Base-by-base conservation (phyloP, 2,113 vertebrate species). In the Neogobius melanostomus region DNA sequence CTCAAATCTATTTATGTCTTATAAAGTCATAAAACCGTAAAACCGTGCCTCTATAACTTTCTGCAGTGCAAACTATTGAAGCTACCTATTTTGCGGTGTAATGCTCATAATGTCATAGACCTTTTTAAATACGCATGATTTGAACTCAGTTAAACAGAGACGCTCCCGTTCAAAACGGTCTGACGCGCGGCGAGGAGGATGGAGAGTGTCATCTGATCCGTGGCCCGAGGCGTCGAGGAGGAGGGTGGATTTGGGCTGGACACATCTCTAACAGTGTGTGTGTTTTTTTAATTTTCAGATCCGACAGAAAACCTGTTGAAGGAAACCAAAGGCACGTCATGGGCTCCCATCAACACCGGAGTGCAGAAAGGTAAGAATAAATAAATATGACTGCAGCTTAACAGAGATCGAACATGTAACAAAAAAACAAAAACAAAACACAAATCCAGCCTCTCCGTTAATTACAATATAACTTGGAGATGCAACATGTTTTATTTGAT, bases 361-460 rank as follows among this genome's bases (percentile, higher is more conserved):
- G 96, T 97, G 11, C 97, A 98, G 72, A 99, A 99, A 96, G 97
- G 97, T 98, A 94, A 95, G 94, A 21, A 53, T 3, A 14, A 21
- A 53, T 3, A 14, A 53, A 16, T 50, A 50, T 50, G 12, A 11
- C 51, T 16, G 15, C 15, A 53, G 46, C 46, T 36, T 36, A 4
- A 36, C 28, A 36, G 28, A 36, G 28, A 36, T 36, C 49, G 11
- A 15, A 50, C 15, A 50, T 15, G 12, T 12, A 6, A 14, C 49
- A 50, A 14, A 50, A 14, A 11, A n/a, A n/a, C n/a, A n/a, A n/a
- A 11, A 14, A 50, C 11, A 50, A 15, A 14, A 14, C 49, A 50
- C n/a, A 16, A 14, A 7, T 7, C n/a, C 16, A 8, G 6, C 5
- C 5, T 10, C 1, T 54, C 52, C 9, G 28, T 36, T 5, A 36